Evolutionary conservation across 2,888 invertebrate species (phyloP), one percentile per base, ranked within the genome.

Genomic region (Plusia festucae): DNA sequence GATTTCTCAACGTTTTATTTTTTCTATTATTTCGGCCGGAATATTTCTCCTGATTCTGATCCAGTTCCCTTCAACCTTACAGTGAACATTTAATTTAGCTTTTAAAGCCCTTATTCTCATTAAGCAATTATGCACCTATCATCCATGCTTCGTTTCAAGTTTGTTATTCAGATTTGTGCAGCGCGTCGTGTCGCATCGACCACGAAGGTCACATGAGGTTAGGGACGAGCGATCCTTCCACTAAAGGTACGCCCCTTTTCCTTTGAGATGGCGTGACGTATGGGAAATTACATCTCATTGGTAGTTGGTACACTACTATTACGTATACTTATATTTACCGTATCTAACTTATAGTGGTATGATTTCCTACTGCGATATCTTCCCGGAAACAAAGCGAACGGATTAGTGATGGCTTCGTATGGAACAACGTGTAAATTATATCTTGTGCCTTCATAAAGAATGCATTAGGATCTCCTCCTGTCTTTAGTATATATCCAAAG

Each of bases 171-270:
- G 40, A 40, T 40, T 40, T 40, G 40, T n/a, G n/a, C 40, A 40
- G 40, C 40, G 7, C n/a, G 40, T 40, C 40, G 40, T 40, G 40
- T 40, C n/a, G 40, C 40, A 40, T 40, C 40, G 40, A 6, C n/a
- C 40, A 40, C 40, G 40, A 40, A n/a, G 40, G 40, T 40, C 40
- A 40, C 40, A 40, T 40, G n/a, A 40, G 40, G 40, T 40, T 40
- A 40, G 40, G 40, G 40, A 40, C 40, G 40, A 15, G 40, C 40
- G 40, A 40, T 40, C 40, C 40, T 40, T 40, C n/a, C 40, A 40
- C 34, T 27, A 30, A 30, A 30, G 30, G 30, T 7, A 40, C 40
- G 40, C 40, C 40, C n/a, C 34, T 34, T 34, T 30, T 34, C 34
- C 40, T 40, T 40, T 40, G n/a, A 40, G 40, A 40, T 40, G 40